Evolutionary conservation across 2,113 vertebrate species (phyloP).

Genomic region (Genyomyrus donnyi): DNA sequence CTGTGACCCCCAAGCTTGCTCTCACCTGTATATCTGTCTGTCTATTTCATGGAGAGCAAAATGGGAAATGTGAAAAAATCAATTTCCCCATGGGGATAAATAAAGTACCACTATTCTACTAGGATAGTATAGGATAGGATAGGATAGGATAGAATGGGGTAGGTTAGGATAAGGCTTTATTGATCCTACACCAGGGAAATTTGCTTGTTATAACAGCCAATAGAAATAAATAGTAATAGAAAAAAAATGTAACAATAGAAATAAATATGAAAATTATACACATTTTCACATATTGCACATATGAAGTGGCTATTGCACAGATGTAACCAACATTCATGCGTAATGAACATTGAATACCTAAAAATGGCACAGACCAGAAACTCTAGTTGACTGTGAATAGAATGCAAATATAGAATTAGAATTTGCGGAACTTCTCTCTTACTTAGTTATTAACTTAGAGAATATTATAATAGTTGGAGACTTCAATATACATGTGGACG

Average conservation of each 20-base stretch:
- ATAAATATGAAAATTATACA: background rate
- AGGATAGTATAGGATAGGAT: no score
- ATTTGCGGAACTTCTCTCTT: no score
- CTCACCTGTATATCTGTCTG: background rate
- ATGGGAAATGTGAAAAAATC: background rate
- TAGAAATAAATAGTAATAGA: background rate
- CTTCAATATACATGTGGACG: no score
- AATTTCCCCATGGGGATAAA: background rate
- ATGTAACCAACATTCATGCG: background rate
- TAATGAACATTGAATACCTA: background rate
- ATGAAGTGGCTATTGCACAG: no score
- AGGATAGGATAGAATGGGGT: no score
- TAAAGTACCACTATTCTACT: background rate
- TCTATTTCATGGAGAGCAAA: background rate
- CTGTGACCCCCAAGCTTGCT: background rate
- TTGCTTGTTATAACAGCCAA: background rate
- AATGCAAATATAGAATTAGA: background rate
- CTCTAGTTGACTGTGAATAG: background rate
- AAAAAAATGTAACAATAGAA: background rate
- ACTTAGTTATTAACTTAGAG: no score
- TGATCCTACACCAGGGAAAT: no score
- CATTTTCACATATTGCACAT: background rate
- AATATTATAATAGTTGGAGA: no score
- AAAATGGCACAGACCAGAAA: background rate
- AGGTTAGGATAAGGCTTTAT: no score